Evolutionary conservation across 1,140 invertebrate species (phyloP).

Genomic region (Grapholita molesta): DNA sequence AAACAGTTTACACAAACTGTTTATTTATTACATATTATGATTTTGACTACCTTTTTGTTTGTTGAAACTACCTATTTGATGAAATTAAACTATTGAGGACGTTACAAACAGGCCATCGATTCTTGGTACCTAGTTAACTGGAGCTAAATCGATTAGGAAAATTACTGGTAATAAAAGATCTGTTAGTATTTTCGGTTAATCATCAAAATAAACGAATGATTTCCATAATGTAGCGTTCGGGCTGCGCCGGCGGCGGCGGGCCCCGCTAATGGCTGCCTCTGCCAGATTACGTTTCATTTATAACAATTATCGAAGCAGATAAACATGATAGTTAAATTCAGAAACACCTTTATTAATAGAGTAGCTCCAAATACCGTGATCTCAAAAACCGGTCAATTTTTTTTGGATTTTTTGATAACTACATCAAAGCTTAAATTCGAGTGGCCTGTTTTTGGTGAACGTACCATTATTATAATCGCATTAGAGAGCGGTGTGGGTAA

Average conservation of each 20-base stretch:
- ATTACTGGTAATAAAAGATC: neutral
- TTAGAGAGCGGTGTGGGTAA: conserved; percentile 5
- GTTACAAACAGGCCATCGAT: neutral
- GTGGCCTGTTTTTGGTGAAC: neutral
- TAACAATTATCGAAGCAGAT: conserved; percentile 19
- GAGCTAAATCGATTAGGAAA: neutral
- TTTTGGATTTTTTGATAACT: neutral
- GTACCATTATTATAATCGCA: conserved; percentile 15
- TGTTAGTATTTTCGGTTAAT: neutral
- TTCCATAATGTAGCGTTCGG: neutral
- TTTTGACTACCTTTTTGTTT: neutral
- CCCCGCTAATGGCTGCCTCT: neutral
- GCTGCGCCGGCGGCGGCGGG: neutral
- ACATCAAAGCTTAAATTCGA: neutral
- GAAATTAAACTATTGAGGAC: too few species aligned
- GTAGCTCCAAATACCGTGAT: neutral
- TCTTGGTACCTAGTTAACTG: neutral
- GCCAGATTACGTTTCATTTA: conserved; percentile 16
- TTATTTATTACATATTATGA: neutral
- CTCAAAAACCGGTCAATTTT: neutral
- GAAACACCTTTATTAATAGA: conserved; percentile 20
- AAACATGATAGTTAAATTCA: conserved; percentile 17
- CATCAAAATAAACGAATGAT: conserved; percentile 10
- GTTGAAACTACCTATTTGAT: too few species aligned
- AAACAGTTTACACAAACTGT: neutral